Conservation (phyloP, 2,113 vertebrate genomes). For the Maccullochella peelii region DNA sequence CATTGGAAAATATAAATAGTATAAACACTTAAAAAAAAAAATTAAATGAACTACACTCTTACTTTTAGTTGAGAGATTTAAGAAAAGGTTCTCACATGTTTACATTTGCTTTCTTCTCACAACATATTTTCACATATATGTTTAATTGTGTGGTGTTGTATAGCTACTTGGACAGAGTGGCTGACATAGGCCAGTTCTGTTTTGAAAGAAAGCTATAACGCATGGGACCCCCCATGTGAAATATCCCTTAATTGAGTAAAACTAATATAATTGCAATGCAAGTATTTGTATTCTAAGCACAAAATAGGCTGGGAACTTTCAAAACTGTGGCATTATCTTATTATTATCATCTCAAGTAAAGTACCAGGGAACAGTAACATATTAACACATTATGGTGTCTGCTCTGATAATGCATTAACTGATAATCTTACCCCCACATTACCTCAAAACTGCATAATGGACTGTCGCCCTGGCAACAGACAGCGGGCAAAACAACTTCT, state of each 20-base stretch:
- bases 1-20: background rate
- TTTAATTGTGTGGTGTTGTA: background rate
- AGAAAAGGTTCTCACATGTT: background rate
- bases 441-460: slow-evolving; percentile 42
- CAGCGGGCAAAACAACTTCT: slow-evolving; percentile 38
- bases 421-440: background rate
- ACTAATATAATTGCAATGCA: slow-evolving; percentile 6
- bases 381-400: slow-evolving; percentile 46
- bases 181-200: background rate
- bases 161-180: background rate
- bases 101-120: background rate
- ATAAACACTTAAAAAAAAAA: background rate
- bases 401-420: slow-evolving; percentile 50
- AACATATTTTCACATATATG: background rate
- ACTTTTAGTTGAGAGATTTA: background rate
- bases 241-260: background rate
- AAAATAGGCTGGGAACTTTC: background rate
- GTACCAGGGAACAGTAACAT: background rate
- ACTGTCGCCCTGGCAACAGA: slow-evolving; percentile 34
- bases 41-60: background rate
- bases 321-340: slow-evolving; percentile 3
- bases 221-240: background rate
- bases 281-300: background rate
- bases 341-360: slow-evolving; percentile 31
- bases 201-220: background rate